phyloP scores from a whole-genome alignment of 2,113 vertebrate species.

The Laticauda laticaudata region DNA sequence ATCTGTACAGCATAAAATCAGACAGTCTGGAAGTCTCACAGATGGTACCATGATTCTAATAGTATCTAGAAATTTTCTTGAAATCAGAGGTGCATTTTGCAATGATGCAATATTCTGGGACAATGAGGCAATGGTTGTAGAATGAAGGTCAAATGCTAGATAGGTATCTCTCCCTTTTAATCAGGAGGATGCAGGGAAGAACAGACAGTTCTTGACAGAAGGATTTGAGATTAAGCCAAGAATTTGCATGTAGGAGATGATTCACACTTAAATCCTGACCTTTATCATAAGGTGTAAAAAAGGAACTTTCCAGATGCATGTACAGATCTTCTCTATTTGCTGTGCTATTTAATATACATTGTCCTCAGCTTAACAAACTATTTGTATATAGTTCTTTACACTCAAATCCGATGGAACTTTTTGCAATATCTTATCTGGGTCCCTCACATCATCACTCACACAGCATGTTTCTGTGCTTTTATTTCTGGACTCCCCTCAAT shows the following conservation, averaged over 20 bases:
- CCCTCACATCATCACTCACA: not conserved
- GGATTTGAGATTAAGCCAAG: not conserved
- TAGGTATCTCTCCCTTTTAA: not conserved
- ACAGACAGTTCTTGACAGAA: not conserved
- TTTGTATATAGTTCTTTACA: not conserved
- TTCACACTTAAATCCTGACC: not conserved
- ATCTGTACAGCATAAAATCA: constrained; percentile 56
- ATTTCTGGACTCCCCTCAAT: not conserved
- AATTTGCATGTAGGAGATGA: not conserved
- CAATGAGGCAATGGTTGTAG: not conserved
- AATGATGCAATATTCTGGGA: not conserved
- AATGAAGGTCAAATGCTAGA: not conserved
- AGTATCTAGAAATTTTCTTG: constrained; percentile 41
- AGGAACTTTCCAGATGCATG: not conserved
- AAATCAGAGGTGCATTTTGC: not conserved
- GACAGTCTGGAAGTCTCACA: constrained; percentile 52
- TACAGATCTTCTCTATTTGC: not conserved
- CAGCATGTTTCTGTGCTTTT: not conserved
- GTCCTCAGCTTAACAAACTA: not conserved
- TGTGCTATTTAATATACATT: not conserved
- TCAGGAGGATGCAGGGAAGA: not conserved
- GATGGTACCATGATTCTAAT: constrained; percentile 41
- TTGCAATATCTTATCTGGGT: not conserved
- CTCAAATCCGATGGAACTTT: not conserved
- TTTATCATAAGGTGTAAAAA: not conserved